Percentiles rank a stretch among this genome's conserved stretches.
Conservation (phyloP, 2,113 vertebrate genomes). For the Cebidichthys violaceus region DNA sequence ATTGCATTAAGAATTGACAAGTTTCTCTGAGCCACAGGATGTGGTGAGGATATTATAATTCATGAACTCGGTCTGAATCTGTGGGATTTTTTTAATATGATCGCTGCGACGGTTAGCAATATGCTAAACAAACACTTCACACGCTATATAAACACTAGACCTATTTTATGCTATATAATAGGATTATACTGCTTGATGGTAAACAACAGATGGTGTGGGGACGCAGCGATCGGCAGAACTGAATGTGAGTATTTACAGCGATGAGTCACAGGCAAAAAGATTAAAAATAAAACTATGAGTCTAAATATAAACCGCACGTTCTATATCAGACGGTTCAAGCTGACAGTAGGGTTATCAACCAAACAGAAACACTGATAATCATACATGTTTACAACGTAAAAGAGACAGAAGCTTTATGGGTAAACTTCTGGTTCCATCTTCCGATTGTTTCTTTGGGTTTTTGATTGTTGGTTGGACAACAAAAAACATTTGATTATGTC, state of each 20-base stretch:
- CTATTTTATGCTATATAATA: slow-evolving; percentile 17
- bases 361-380: not conserved
- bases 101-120: not conserved
- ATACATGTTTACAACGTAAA: not conserved
- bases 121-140: not conserved
- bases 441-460: not conserved
- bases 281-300: slow-evolving; percentile 3
- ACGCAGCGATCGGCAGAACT: slow-evolving; percentile 1
- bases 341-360: slow-evolving; percentile 6
- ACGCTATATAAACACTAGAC: slow-evolving; percentile 10
- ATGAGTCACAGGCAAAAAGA: not conserved
- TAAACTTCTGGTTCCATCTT: not conserved
- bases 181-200: slow-evolving; percentile 30
- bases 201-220: slow-evolving; percentile 57
- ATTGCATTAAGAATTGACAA: not conserved
- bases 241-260: slow-evolving; percentile 18
- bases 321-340: not conserved
- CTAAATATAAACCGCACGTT: not conserved
- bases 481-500: not conserved
- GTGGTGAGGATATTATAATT: not conserved
- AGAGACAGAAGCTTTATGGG: not conserved
- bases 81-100: not conserved
- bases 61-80: not conserved
- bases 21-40: not conserved
- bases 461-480: not conserved